Conservation (phyloP, 2,888 invertebrate species). For the Coronaproctus castanopsis region DNA sequence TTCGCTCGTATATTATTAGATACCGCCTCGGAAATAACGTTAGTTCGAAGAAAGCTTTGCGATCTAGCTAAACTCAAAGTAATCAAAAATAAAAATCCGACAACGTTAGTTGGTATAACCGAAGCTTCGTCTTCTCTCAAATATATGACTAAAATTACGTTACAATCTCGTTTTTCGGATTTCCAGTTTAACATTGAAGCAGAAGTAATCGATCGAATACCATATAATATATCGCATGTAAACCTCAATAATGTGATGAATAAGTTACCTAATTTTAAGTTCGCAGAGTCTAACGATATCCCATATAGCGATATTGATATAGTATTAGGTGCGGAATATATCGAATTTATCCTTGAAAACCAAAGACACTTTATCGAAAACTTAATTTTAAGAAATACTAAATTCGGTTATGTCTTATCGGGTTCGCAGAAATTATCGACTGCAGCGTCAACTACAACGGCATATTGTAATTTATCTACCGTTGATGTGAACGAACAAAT, state of each 20-base stretch:
- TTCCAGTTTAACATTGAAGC: conserved; percentile 4
- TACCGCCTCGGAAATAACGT: too few species aligned
- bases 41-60: too few species aligned
- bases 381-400: conserved; percentile 3
- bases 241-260: background rate
- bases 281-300: background rate
- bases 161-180: conserved; percentile 3
- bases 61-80: too few species aligned
- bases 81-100: too few species aligned
- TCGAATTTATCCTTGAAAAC: background rate
- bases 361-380: conserved; percentile 1
- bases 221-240: background rate
- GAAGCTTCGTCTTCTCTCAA: too few species aligned
- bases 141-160: too few species aligned
- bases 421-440: too few species aligned
- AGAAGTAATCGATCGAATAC: conserved; percentile 2
- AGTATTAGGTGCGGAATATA: conserved; percentile 1
- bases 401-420: conserved; percentile 6
- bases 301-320: background rate
- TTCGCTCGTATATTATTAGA: too few species aligned
- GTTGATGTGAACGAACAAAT: conserved; percentile 1
- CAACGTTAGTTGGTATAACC: too few species aligned
- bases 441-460: background rate
- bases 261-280: background rate
- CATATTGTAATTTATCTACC: background rate